Percentiles rank a stretch among this genome's conserved stretches.
phyloP scores from a whole-genome alignment of 2,113 vertebrate species.

The Daubentonia madagascariensis region DNA sequence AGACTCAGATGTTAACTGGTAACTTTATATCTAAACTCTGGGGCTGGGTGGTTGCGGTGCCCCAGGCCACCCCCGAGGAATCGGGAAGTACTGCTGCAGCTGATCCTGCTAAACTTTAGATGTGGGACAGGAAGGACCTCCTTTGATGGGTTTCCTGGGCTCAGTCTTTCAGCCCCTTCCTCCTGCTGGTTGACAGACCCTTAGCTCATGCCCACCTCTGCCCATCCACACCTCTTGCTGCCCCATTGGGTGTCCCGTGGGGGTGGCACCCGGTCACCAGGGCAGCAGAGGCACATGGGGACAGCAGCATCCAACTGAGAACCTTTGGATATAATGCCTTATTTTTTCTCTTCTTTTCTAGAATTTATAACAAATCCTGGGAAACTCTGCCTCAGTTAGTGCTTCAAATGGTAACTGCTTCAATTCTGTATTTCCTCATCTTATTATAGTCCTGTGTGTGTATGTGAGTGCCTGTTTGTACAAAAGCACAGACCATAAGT shows the following conservation, averaged over 20 bases:
- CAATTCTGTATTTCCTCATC: not conserved
- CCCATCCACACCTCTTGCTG: not conserved
- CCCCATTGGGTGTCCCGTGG: not conserved
- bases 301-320: not conserved
- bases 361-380: not conserved
- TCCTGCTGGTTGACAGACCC: not conserved
- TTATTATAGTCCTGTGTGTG: not conserved
- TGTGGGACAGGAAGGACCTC: not conserved
- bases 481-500: not conserved
- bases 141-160: not conserved
- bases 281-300: not conserved
- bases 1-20: fast-evolving
- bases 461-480: not conserved
- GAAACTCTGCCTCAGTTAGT: not conserved
- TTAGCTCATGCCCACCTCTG: not conserved
- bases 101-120: not conserved
- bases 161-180: not conserved
- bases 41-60: too few species aligned
- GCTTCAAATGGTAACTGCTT: not conserved
- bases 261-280: too few species aligned
- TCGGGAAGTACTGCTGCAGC: not conserved
- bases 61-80: too few species aligned
- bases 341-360: not conserved
- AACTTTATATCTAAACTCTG: not conserved
- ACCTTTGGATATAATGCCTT: not conserved